phyloP scores from a whole-genome alignment of 2,888 invertebrate genomes.

The Heliconius charithonia region DNA sequence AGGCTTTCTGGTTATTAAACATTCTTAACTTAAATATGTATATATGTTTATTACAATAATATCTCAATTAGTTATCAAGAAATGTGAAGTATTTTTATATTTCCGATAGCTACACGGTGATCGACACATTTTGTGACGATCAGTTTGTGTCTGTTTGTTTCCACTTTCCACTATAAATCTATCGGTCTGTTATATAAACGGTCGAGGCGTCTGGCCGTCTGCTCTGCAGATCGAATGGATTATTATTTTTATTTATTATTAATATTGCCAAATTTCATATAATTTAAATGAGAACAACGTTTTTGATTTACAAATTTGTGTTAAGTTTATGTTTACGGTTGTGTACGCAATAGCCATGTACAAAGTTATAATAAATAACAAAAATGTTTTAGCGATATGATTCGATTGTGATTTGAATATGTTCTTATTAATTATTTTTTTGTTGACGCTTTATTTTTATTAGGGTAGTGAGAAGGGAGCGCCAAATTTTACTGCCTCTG shows the following conservation, averaged over 20 bases:
- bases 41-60: slow-evolving; percentile 15
- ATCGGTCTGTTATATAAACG: slow-evolving; percentile 35
- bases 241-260: slow-evolving; percentile 23
- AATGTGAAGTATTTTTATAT: slow-evolving; percentile 26
- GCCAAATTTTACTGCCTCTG: too few species aligned
- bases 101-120: slow-evolving; percentile 15
- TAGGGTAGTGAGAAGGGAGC: too few species aligned
- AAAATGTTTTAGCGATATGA: not conserved
- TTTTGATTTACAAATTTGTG: not conserved
- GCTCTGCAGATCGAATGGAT: slow-evolving; percentile 17
- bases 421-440: not conserved
- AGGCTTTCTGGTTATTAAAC: not conserved
- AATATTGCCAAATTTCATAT: slow-evolving; percentile 23
- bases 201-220: slow-evolving; percentile 43
- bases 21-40: not conserved
- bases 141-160: not conserved
- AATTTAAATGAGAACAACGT: slow-evolving; percentile 20
- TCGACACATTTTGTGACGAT: slow-evolving; percentile 9
- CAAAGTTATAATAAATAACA: not conserved
- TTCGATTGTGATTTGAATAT: not conserved
- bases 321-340: not conserved
- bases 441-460: not conserved
- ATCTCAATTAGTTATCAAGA: slow-evolving; percentile 23
- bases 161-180: slow-evolving; percentile 42
- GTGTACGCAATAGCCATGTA: not conserved